Evolutionary conservation across 2,113 vertebrate genomes (phyloP).

Genomic region (Clarias magur): DNA sequence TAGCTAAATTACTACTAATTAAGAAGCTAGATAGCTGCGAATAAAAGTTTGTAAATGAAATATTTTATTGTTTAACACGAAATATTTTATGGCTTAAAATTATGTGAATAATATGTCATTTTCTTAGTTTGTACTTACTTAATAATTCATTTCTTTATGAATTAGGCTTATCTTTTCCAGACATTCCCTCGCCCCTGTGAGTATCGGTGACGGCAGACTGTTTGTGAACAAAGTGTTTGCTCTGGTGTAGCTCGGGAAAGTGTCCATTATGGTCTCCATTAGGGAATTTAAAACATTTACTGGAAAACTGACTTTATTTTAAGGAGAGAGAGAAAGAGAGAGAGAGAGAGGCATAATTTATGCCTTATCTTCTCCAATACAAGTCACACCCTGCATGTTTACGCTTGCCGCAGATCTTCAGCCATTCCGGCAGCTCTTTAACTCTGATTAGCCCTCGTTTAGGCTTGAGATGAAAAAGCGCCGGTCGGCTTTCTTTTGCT

Average conservation of each 20-base stretch:
- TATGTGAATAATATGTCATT: no score
- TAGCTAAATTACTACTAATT: not conserved
- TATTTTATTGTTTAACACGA: not conserved
- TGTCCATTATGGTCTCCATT: not conserved
- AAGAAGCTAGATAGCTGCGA: not conserved
- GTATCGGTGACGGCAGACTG: not conserved
- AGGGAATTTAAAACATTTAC: slow-evolving; percentile 29
- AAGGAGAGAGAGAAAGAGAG: slow-evolving; percentile 1
- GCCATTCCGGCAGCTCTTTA: slow-evolving; percentile 31
- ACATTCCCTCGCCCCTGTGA: not conserved
- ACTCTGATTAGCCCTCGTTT: slow-evolving; percentile 45
- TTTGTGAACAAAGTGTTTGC: slow-evolving; percentile 5
- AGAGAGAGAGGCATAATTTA: not conserved
- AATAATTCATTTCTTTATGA: not conserved
- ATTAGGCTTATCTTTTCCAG: not conserved
- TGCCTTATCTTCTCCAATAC: slow-evolving; percentile 38
- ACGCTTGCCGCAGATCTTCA: slow-evolving; percentile 41
- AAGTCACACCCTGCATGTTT: slow-evolving; percentile 54
- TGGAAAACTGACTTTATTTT: slow-evolving; percentile 12
- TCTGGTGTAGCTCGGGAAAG: not conserved
- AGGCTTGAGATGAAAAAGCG: slow-evolving; percentile 12
- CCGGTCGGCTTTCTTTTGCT: slow-evolving; percentile 1
- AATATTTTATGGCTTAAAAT: no score
- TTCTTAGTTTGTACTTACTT: not conserved
- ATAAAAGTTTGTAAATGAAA: not conserved